Base-by-base conservation (phyloP, 2,888 invertebrate species). In the Nematopogon swammerdamellus region DNA sequence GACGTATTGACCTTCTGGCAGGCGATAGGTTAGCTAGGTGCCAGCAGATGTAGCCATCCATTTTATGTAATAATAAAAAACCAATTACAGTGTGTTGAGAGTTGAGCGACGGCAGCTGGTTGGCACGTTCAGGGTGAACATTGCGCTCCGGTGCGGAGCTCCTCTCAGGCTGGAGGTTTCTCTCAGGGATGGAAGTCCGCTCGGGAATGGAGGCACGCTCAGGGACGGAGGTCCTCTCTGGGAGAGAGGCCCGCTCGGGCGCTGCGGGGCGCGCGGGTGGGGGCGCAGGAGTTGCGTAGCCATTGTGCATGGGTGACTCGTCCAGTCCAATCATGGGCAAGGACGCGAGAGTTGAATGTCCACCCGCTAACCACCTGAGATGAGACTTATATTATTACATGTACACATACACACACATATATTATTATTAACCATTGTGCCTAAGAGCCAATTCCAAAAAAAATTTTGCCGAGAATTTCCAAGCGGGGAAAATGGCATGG, bases 271-370 rank as follows among this genome's bases (percentile, higher is more conserved):
- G 52, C 8, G 42, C 54, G 51, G 36, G 36, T 14, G 59, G 53
- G 10, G 58, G 54, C 30, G 61, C 54, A 20, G 58, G 54, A 17
- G 59, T 50, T 47, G 58, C 56, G 25, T 59, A 54, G 36, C 57
- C 56, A 29, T 61, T 59, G 14, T 44, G 47, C 2, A 65, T 63
- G 10, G 65, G 53, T 53, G 73, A 60, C 58, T 88, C 88, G 63
- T 88, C 88, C 52, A 87, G 70, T 45, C 88, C 86, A 56, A 90
- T 88, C 85, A 89, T 85, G 5, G 91, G 90, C 55, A 88, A 76
- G 58, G 87, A 90, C 56, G 89, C 90, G 55, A 88, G 75, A 8
- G 88, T 85, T 56, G 88, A 87, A 66, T 85, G 86, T 46, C 84
- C 81, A 57, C 84, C 83, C 55, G 82, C 84, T 56, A 85, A 83